Percentiles rank a stretch among this genome's conserved stretches.
These are phyloP conservation scores for Catocala sponsa DNA, from an alignment of 2,888 invertebrate genomes.

Conservation along the genomic window DNA sequence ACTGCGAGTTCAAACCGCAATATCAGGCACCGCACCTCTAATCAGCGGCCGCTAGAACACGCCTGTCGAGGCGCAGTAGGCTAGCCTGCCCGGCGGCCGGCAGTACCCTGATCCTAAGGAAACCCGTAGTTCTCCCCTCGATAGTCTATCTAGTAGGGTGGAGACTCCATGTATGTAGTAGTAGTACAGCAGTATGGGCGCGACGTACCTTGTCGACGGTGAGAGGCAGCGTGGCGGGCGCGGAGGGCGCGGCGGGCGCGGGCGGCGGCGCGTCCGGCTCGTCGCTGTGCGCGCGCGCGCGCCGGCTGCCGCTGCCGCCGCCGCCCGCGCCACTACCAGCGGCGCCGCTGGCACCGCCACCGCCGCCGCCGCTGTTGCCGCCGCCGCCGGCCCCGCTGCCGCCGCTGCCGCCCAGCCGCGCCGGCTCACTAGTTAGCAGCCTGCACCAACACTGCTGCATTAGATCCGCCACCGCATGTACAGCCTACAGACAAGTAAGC, in stretches of 20 bases:
- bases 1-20: no score
- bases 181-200: no score
- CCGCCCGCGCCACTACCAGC: conserved; percentile 27
- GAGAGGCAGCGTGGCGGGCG: conserved; percentile 69
- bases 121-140: not conserved
- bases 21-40: no score
- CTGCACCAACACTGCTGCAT: no score
- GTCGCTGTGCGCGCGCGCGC: conserved; percentile 68
- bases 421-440: not conserved
- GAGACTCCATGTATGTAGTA: not conserved
- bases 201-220: conserved; percentile 78
- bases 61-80: no score
- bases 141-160: not conserved
- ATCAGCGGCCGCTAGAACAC: no score
- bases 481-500: no score
- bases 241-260: conserved; percentile 37
- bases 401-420: conserved; percentile 29
- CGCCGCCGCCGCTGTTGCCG: not conserved
- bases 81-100: no score
- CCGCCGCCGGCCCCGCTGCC: conserved; percentile 31
- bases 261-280: conserved; percentile 57
- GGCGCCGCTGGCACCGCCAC: not conserved
- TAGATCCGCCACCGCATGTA: no score
- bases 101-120: no score
- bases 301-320: conserved; percentile 29